Evolutionary conservation across 1,140 invertebrate genomes (phyloP).

Genomic region (Leptoteleia sp.): DNA sequence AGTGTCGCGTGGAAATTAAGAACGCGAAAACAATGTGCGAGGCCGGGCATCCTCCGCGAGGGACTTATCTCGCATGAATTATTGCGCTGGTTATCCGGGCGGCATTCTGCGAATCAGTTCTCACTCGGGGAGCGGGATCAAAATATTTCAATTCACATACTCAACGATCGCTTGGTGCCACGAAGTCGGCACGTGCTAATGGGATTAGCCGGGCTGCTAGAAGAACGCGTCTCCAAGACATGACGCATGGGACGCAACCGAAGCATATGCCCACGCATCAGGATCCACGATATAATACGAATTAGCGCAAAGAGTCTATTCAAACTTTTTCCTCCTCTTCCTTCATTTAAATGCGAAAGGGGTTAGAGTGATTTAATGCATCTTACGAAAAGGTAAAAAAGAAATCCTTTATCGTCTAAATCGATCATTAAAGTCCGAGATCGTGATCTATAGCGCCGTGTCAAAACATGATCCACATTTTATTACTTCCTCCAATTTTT

Average conservation of each 20-base stretch:
- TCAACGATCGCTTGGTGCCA: slow-evolving; percentile 68
- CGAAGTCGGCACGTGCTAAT: slow-evolving; percentile 76
- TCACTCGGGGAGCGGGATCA: slow-evolving; percentile 42
- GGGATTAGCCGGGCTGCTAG: slow-evolving; percentile 72
- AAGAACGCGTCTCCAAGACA: slow-evolving; percentile 62
- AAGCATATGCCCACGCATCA: slow-evolving; percentile 71
- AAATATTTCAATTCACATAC: slow-evolving; percentile 73
- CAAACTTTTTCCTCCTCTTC: slow-evolving; percentile 56
- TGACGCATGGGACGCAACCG: slow-evolving; percentile 66
- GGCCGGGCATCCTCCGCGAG: slow-evolving; percentile 1
- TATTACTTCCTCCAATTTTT: slow-evolving; percentile 57
- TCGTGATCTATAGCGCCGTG: slow-evolving; percentile 51
- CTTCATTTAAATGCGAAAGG: slow-evolving; percentile 58
- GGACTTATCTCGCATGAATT: slow-evolving; percentile 25
- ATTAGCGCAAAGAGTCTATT: slow-evolving; percentile 60
- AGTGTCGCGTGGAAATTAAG: slow-evolving; percentile 30
- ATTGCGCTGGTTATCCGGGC: slow-evolving; percentile 28
- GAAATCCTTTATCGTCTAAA: slow-evolving; percentile 48
- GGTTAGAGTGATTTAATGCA: slow-evolving; percentile 61
- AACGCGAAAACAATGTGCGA: slow-evolving; percentile 25
- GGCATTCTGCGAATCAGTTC: slow-evolving; percentile 39
- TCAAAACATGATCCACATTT: slow-evolving; percentile 59
- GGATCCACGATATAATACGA: slow-evolving; percentile 66
- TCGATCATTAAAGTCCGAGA: slow-evolving; percentile 59
- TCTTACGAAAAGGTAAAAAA: slow-evolving; percentile 31